Conservation (phyloP, 2,113 vertebrate genomes). For the Xyliphius kryptos region DNA sequence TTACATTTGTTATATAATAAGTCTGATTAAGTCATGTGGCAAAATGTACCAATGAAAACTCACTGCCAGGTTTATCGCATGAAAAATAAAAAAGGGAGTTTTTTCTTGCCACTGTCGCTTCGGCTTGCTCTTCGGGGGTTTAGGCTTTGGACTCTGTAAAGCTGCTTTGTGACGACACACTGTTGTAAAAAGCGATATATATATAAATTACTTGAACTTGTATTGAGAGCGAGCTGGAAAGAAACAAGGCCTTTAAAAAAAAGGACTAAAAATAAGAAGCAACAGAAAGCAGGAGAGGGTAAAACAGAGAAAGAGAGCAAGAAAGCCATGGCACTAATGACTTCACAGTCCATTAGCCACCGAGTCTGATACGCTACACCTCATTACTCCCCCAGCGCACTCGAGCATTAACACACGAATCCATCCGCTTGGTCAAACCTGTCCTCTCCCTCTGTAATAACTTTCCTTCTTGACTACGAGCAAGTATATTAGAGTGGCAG, state of each 20-base stretch:
- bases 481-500: slow-evolving; percentile 42
- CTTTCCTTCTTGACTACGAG: slow-evolving; percentile 60
- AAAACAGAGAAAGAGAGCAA: slow-evolving; percentile 49
- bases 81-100: no score
- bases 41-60: no score
- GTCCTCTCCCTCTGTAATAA: slow-evolving; percentile 64
- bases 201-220: no score
- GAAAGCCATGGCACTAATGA: slow-evolving; percentile 69
- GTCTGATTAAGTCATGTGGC: no score
- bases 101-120: no score
- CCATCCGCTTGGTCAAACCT: slow-evolving; percentile 66
- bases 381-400: slow-evolving; percentile 69
- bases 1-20: no score
- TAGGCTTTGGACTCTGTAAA: no score
- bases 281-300: not conserved
- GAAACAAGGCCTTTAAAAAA: not conserved
- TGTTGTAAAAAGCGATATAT: no score
- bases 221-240: slow-evolving; percentile 7
- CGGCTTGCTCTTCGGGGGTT: no score
- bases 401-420: slow-evolving; percentile 70
- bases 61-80: no score
- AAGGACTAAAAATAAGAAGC: slow-evolving; percentile 7
- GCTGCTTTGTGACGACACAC: no score
- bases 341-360: slow-evolving; percentile 74
- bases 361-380: slow-evolving; percentile 73